These are phyloP conservation scores for Latrodectus hesperus DNA, from an alignment of 2,888 invertebrate genomes.

Conservation along the genomic window DNA sequence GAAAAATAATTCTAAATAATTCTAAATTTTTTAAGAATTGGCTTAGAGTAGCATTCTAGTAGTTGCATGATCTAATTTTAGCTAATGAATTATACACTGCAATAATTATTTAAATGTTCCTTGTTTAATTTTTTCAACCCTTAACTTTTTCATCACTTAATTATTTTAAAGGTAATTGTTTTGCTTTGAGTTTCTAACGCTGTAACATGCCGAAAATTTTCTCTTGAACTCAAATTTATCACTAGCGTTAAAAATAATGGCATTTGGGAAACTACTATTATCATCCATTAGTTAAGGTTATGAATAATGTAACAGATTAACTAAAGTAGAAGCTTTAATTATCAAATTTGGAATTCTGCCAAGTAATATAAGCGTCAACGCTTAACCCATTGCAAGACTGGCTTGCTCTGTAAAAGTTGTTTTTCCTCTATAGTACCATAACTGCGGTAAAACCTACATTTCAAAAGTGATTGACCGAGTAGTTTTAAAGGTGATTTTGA, in stretches of 20 bases:
- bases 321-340: conserved; percentile 1
- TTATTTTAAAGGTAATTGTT: too few relatives aligned
- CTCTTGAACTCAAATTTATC: background rate
- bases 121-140: too few relatives aligned
- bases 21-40: too few relatives aligned
- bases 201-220: too few relatives aligned
- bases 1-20: too few relatives aligned
- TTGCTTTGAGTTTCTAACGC: too few relatives aligned
- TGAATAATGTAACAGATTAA: conserved; percentile 5
- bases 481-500: too few relatives aligned
- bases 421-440: background rate
- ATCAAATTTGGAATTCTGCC: conserved; percentile 2
- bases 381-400: background rate
- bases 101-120: too few relatives aligned
- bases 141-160: too few relatives aligned
- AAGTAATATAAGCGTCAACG: background rate
- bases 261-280: background rate
- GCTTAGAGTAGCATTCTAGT: too few relatives aligned
- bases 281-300: conserved; percentile 3
- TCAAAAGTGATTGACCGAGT: background rate
- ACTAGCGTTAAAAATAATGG: conserved; percentile 2
- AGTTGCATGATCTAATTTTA: too few relatives aligned
- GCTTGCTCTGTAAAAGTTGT: background rate
- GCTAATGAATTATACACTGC: too few relatives aligned
- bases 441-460: background rate